Evolutionary conservation across 2,888 invertebrate species (phyloP).

Genomic region (Dryocosmus kuriphilus): DNA sequence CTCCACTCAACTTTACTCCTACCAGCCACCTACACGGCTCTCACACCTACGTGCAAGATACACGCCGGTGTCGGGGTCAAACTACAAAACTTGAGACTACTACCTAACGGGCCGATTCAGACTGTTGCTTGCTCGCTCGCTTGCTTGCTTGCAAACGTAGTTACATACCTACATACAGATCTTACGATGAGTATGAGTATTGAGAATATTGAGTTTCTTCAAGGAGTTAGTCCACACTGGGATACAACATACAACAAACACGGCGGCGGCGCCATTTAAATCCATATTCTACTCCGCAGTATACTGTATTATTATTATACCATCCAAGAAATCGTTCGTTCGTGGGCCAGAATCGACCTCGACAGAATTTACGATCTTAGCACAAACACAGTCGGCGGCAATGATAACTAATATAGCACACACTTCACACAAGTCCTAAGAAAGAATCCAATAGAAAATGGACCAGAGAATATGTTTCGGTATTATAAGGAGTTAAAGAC

Average conservation of each 20-base stretch:
- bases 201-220: constrained; percentile 31
- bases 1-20: constrained; percentile 38
- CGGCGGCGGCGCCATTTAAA: constrained; percentile 34
- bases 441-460: constrained; percentile 22
- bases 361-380: constrained; percentile 36
- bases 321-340: constrained; percentile 34
- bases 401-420: constrained; percentile 34
- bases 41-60: constrained; percentile 35
- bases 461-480: constrained; percentile 11
- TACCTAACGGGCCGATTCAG: constrained; percentile 20
- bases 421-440: constrained; percentile 10
- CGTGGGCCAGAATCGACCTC: constrained; percentile 32
- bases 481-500: neutral
- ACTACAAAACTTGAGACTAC: constrained; percentile 14
- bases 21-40: constrained; percentile 33
- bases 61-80: constrained; percentile 31
- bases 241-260: too few relatives aligned
- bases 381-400: constrained; percentile 22
- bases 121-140: constrained; percentile 7
- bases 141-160: constrained; percentile 26
- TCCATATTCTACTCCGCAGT: constrained; percentile 30
- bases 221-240: constrained; percentile 34
- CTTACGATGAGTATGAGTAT: neutral
- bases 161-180: constrained; percentile 16
- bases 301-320: constrained; percentile 24